Conservation (phyloP, 2,113 vertebrate species). For the Egretta garzetta region DNA sequence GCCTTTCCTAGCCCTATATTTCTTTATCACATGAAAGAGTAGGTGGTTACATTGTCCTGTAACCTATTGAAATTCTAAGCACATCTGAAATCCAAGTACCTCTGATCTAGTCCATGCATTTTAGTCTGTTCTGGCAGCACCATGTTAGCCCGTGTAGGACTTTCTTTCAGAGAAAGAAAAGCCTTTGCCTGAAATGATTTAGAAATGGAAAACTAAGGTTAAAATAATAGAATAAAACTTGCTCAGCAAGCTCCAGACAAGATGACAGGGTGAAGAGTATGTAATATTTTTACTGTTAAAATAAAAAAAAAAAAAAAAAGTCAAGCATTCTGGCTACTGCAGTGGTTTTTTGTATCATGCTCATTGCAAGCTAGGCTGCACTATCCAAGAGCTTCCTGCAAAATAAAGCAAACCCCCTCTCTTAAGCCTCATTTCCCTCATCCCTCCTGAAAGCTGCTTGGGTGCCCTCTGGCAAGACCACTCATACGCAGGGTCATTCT, state of each 20-base stretch:
- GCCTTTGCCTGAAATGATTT: neutral
- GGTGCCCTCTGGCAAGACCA: neutral
- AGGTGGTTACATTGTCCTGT: neutral
- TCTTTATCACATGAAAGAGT: neutral
- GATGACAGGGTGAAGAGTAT: neutral
- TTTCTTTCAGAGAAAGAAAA: neutral
- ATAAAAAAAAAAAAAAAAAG: neutral
- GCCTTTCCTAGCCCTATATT: neutral
- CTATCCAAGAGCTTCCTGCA: neutral
- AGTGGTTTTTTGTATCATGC: neutral
- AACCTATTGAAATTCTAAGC: neutral
- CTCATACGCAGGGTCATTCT: neutral
- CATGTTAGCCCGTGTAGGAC: neutral
- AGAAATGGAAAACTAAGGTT: constrained; percentile 39
- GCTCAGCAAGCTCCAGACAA: neutral
- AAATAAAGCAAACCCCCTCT: neutral
- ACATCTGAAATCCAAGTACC: neutral
- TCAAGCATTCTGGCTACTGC: neutral
- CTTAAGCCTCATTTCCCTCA: neutral
- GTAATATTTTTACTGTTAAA: constrained; percentile 3
- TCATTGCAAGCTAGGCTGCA: neutral
- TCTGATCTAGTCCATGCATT: neutral
- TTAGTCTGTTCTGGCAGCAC: neutral
- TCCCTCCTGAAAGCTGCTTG: neutral
- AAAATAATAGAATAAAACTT: constrained; percentile 60